Evolutionary conservation across 2,113 vertebrate species (phyloP).

Genomic region (Hypocryptadius cinnamomeus): DNA sequence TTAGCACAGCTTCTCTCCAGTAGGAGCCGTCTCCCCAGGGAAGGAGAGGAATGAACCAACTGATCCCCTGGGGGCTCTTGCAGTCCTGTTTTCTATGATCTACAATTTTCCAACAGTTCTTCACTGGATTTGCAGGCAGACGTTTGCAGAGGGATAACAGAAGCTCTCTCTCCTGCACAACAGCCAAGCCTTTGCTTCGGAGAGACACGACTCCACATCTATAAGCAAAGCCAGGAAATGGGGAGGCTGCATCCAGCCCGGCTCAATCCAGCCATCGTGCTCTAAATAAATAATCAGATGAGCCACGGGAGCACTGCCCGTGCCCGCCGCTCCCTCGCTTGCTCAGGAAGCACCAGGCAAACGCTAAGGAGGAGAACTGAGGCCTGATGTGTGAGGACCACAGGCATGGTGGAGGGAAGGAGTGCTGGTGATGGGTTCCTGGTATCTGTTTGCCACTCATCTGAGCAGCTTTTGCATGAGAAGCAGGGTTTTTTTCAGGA

Average conservation of each 20-base stretch:
- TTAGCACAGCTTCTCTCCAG: not conserved
- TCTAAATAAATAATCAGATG: constrained; percentile 43
- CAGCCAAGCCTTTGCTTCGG: not conserved
- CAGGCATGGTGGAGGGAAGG: not conserved
- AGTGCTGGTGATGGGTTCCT: not conserved
- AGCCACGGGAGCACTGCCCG: not conserved
- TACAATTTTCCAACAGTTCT: not conserved
- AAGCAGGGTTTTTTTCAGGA: not conserved
- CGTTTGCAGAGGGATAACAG: not conserved
- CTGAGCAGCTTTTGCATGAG: not conserved
- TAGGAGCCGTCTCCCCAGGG: not conserved
- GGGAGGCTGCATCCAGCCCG: not conserved
- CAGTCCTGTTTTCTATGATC: not conserved
- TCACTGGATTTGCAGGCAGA: not conserved
- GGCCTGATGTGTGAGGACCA: not conserved
- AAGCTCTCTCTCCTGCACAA: not conserved
- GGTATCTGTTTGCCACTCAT: not conserved
- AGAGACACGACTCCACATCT: fast-evolving
- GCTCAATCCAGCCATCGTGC: not conserved
- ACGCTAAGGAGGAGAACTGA: not conserved
- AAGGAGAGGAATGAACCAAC: not conserved
- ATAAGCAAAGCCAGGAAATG: not conserved
- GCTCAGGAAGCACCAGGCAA: not conserved
- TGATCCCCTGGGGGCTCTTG: not conserved
- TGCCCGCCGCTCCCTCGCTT: fast-evolving